Percentiles rank a stretch among this genome's conserved stretches.
These are phyloP conservation scores for Mormyrops attenuatus DNA, from an alignment of 2,797 vertebrate species.

Conservation along the genomic window DNA sequence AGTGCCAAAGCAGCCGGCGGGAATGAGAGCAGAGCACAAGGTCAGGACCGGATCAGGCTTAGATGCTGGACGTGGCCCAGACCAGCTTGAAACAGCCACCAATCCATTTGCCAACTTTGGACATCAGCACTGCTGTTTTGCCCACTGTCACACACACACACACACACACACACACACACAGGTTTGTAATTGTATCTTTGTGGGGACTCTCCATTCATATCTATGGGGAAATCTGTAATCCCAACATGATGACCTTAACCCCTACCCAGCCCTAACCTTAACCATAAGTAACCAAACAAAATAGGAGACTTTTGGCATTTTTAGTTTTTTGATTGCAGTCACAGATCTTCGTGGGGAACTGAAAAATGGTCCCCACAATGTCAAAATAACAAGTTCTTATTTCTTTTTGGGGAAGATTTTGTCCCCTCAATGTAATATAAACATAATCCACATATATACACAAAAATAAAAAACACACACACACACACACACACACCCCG, in stretches of 20 bases:
- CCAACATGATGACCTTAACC: background rate
- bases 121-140: background rate
- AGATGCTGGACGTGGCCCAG: background rate
- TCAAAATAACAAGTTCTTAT: background rate
- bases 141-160: background rate
- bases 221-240: background rate
- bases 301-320: background rate
- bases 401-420: background rate
- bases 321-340: background rate
- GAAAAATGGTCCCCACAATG: background rate
- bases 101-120: background rate
- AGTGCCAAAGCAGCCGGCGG: background rate
- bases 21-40: background rate
- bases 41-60: background rate
- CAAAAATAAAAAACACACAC: background rate
- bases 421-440: background rate
- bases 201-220: background rate
- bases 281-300: background rate
- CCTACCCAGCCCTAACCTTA: background rate
- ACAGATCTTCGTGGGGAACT: background rate
- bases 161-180: background rate
- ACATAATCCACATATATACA: background rate
- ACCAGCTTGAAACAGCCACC: background rate
- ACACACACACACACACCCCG: background rate
- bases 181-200: background rate